phyloP scores from a whole-genome alignment of 2,888 invertebrate species.

The Halictus quadricinctus region DNA sequence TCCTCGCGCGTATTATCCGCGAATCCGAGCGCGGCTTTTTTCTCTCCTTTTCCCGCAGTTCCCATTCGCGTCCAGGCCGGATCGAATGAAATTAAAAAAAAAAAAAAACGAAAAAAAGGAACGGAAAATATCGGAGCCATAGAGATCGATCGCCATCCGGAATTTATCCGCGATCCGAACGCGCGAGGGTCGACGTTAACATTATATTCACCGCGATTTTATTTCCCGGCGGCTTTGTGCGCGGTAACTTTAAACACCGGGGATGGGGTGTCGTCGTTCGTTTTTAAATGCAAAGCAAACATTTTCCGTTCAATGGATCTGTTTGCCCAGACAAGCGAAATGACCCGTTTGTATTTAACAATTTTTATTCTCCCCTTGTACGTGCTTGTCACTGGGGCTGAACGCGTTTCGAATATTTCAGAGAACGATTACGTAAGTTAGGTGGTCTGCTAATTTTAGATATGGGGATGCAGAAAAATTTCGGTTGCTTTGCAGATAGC shows the following conservation, averaged over 20 bases:
- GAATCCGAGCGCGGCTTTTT: background rate
- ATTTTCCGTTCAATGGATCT: background rate
- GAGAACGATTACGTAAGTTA: background rate
- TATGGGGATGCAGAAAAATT: background rate
- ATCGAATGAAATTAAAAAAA: slow-evolving; percentile 13
- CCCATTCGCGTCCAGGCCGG: background rate
- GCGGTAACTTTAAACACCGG: background rate
- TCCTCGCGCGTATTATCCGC: background rate
- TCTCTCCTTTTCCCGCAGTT: background rate
- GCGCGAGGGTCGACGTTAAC: background rate
- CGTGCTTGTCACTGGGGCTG: background rate
- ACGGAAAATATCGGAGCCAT: background rate
- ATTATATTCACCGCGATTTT: background rate
- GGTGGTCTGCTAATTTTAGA: background rate
- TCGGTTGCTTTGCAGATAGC: background rate
- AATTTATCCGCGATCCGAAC: slow-evolving; percentile 4
- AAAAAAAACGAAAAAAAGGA: background rate
- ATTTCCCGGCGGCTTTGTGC: background rate
- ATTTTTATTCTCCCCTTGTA: background rate
- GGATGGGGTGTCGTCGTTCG: background rate
- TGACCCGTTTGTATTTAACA: background rate
- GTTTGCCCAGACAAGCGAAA: background rate
- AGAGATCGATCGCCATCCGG: background rate
- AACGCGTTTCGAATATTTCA: background rate
- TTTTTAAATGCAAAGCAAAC: background rate